A percentile compares a stretch with the other conserved stretches of the same genome.
These are phyloP conservation scores for Mionectes olivaceus DNA, from an alignment of 2,797 vertebrate genomes.

Conservation along the genomic window DNA sequence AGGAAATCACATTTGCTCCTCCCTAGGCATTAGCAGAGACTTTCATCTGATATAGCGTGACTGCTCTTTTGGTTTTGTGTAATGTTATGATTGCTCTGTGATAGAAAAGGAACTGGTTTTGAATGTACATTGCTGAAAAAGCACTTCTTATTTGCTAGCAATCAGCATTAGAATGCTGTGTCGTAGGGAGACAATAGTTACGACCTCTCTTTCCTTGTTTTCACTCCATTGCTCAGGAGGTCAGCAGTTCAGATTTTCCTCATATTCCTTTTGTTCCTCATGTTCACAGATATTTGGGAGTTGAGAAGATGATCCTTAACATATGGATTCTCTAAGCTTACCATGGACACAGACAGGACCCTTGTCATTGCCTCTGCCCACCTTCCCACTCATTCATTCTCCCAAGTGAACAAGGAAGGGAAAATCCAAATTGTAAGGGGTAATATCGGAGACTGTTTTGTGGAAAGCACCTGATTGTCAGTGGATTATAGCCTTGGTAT, in stretches of 20 bases:
- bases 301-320: background rate
- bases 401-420: background rate
- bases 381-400: background rate
- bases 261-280: background rate
- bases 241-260: background rate
- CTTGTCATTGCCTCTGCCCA: background rate
- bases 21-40: background rate
- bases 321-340: background rate
- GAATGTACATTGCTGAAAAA: background rate
- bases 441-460: background rate
- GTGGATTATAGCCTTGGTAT: background rate
- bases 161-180: background rate
- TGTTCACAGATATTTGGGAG: background rate
- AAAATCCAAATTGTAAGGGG: background rate
- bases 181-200: background rate
- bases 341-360: background rate
- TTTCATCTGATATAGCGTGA: background rate
- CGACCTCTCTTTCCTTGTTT: background rate
- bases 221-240: background rate
- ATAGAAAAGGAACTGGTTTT: background rate
- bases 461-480: background rate
- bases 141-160: background rate
- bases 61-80: background rate
- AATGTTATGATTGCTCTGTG: background rate
- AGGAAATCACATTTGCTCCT: background rate